These are phyloP conservation scores for Geophilus truncorum DNA, from an alignment of 2,888 invertebrate genomes.

Conservation along the genomic window DNA sequence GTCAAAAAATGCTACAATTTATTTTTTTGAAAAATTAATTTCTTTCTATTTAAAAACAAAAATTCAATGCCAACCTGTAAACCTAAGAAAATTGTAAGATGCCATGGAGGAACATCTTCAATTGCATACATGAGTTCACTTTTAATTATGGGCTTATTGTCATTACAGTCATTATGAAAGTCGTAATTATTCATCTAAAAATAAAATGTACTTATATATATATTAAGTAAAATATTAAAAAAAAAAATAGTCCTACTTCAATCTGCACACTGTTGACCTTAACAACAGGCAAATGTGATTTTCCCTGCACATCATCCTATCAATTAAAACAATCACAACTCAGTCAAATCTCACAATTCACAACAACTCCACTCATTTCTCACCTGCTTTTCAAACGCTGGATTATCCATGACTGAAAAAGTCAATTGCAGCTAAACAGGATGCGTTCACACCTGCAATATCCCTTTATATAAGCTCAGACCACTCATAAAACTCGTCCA, in stretches of 20 bases:
- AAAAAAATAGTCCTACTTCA: background rate
- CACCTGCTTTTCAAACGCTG: background rate
- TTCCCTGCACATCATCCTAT: background rate
- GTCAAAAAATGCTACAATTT: slow-evolving; percentile 43
- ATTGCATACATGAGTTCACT: slow-evolving; percentile 42
- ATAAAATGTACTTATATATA: background rate
- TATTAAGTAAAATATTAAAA: too few species aligned
- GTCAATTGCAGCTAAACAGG: background rate
- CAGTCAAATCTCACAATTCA: background rate
- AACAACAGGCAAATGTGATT: background rate
- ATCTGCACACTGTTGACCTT: background rate
- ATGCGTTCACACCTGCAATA: background rate
- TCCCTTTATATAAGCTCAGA: background rate
- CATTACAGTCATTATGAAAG: background rate
- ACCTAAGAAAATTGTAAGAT: slow-evolving; percentile 46
- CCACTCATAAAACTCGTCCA: background rate
- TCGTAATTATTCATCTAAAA: background rate
- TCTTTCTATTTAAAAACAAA: background rate
- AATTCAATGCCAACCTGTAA: slow-evolving; percentile 44
- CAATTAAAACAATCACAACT: background rate
- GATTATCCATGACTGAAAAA: background rate
- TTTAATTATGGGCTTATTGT: background rate
- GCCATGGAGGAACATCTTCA: slow-evolving; percentile 48
- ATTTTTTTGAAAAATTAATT: background rate
- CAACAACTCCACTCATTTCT: background rate